Percentiles rank a stretch among this genome's conserved stretches.
Evolutionary conservation across 2,797 vertebrate genomes (phyloP).

Genomic region (Pangasius macronema): DNA sequence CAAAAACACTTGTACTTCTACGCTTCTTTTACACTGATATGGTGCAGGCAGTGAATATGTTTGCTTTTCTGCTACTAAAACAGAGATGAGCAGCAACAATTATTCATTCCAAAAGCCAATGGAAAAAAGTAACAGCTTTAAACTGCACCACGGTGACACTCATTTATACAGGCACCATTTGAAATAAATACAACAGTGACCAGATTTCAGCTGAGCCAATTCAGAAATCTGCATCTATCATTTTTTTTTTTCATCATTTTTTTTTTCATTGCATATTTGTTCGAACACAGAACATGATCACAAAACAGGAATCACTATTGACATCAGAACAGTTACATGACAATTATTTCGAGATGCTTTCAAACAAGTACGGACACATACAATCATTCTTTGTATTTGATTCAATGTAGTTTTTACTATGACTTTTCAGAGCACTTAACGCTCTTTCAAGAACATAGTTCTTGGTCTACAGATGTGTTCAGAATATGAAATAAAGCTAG

Average conservation of each 20-base stretch:
- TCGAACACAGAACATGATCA: conserved; percentile 51
- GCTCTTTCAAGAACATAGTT: conserved; percentile 18
- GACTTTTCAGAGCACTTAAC: conserved; percentile 1
- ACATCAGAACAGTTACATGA: conserved; percentile 63
- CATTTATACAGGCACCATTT: conserved; percentile 45
- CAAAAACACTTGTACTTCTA: not conserved
- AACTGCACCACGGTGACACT: conserved; percentile 43
- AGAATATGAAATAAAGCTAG: conserved; percentile 5
- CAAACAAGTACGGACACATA: conserved; percentile 47
- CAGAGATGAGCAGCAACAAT: conserved; percentile 26
- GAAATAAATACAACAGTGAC: conserved; percentile 47
- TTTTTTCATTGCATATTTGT: conserved; percentile 57
- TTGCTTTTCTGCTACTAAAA: conserved; percentile 23
- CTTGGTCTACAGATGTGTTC: not conserved
- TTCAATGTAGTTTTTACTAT: conserved; percentile 50
- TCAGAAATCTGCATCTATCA: not conserved
- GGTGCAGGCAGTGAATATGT: conserved; percentile 16
- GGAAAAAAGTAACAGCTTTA: conserved; percentile 13
- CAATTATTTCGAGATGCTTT: conserved; percentile 57
- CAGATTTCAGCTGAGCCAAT: conserved; percentile 28
- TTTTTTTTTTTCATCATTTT: conserved; percentile 32
- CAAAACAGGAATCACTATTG: conserved; percentile 58
- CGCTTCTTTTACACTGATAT: conserved; percentile 27
- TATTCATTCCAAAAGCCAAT: not conserved
- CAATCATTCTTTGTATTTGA: conserved; percentile 55